Conservation (phyloP, 2,797 vertebrate species). For the Carcharodon carcharias region DNA sequence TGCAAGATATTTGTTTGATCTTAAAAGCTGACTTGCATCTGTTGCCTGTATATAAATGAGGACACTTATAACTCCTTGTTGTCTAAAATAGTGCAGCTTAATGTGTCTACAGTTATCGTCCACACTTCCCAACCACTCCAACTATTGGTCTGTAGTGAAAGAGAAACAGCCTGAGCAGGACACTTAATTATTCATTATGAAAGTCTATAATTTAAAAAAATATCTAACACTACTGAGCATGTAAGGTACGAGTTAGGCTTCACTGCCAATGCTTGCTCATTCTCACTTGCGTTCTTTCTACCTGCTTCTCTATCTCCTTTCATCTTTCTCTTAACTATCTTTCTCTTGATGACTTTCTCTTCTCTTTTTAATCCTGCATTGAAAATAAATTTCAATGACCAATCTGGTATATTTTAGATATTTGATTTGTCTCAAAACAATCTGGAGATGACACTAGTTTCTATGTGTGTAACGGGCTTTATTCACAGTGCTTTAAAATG, state of each 20-base stretch:
- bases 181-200: conserved; percentile 66
- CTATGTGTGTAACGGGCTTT: too few species aligned
- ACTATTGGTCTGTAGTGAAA: conserved; percentile 60
- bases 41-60: neutral
- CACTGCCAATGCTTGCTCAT: neutral
- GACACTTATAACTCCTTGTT: conserved; percentile 38
- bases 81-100: conserved; percentile 51
- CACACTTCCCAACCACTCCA: conserved; percentile 59
- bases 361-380: neutral
- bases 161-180: conserved; percentile 60
- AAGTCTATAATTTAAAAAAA: conserved; percentile 51
- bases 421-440: too few species aligned
- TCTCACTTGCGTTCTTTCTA: neutral
- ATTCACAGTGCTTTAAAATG: too few species aligned
- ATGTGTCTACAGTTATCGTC: conserved; percentile 58
- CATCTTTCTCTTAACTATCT: neutral
- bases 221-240: conserved; percentile 61
- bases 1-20: conserved; percentile 1
- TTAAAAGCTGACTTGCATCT: neutral
- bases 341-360: neutral
- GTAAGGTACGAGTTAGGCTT: conserved; percentile 37
- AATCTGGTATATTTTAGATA: too few species aligned
- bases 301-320: neutral
- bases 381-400: neutral
- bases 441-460: too few species aligned